Base-by-base conservation (phyloP, 1,140 invertebrate species). In the Cherax quadricarinatus region DNA sequence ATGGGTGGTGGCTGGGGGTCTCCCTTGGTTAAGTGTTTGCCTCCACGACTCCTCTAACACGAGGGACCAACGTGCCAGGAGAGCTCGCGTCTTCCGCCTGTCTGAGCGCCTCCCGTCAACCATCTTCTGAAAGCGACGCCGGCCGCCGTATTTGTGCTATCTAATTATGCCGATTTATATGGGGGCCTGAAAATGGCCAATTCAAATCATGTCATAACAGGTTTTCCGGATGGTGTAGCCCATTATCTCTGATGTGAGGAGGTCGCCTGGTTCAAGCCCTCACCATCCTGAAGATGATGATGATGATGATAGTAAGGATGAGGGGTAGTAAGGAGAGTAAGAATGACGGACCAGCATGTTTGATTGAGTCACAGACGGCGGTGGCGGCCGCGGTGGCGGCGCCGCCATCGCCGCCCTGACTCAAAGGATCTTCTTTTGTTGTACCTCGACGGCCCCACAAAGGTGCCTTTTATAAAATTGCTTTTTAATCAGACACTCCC, bases 121-220 rank as follows among this genome's bases (percentile, higher is more conserved):
- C 41, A 9, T 24, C 57, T 41, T 48, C 57, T 21, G 41, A 48
- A 51, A 30, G 24, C 51, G 60, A 24, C n/a, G 62, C 66, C 62
- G 79, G 66, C 84, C 24, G 30, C 84, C 84, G 66, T 75, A 86
- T 86, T 86, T 86, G 84, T 86, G 84, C 84, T 41, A 41, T 85
- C 83, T 85, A 86, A 86, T 86, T 86, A 86, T 73, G 62, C 84
- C 84, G 84, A 66, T 86, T 73, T 86, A 49, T 86, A 86, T 86
- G 84, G 84, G 84, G 30, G 18, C 70, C 66, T 75, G 62, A 86
- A 86, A 86, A 86, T 73, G 66, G 84, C 62, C 84, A 86, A 86
- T 86, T 86, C 84, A 86, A 75, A 86, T 86, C 84, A 75, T 49
- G 84, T 86, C 84, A 86, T 86, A 86, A 86, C 84, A 86, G 41